A percentile compares a stretch with the other conserved stretches of the same genome.
These are phyloP conservation scores for Junco hyemalis DNA, from an alignment of 2,113 vertebrate genomes.

Conservation along the genomic window DNA sequence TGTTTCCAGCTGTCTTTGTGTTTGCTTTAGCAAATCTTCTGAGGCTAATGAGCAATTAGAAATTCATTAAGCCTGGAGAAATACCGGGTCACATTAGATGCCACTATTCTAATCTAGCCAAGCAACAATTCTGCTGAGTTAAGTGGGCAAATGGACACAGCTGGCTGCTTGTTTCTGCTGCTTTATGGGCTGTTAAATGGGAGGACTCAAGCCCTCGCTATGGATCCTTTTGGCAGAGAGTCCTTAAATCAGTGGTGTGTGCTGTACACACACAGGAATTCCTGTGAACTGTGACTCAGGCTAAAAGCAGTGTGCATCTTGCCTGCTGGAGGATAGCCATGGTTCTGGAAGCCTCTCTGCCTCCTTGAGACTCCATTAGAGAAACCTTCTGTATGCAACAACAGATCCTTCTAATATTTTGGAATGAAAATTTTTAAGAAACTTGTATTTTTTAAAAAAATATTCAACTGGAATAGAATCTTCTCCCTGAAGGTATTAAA, in stretches of 20 bases:
- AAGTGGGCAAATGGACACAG: not conserved
- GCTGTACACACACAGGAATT: not conserved
- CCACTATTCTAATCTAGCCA: not conserved
- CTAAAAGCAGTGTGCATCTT: not conserved
- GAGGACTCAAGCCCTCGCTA: not conserved
- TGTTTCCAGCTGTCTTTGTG: not conserved
- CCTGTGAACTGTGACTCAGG: not conserved
- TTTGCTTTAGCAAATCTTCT: constrained; percentile 31
- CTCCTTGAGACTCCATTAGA: not conserved
- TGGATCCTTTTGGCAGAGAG: not conserved
- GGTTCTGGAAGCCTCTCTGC: not conserved
- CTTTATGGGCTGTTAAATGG: not conserved
- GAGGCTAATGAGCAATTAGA: not conserved
- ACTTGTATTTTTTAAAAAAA: not conserved
- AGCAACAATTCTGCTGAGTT: not conserved
- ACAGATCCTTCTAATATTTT: not conserved
- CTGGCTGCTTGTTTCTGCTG: not conserved
- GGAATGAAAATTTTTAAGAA: not conserved
- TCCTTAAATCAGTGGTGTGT: not conserved
- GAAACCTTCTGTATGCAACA: not conserved
- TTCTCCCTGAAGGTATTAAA: not conserved
- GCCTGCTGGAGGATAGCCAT: not conserved
- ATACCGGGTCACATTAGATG: not conserved
- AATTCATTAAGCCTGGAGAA: constrained; percentile 13
- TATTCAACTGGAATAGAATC: not conserved